These are phyloP conservation scores for Parnassius smintheus DNA, from an alignment of 2,888 invertebrate genomes.

Conservation along the genomic window DNA sequence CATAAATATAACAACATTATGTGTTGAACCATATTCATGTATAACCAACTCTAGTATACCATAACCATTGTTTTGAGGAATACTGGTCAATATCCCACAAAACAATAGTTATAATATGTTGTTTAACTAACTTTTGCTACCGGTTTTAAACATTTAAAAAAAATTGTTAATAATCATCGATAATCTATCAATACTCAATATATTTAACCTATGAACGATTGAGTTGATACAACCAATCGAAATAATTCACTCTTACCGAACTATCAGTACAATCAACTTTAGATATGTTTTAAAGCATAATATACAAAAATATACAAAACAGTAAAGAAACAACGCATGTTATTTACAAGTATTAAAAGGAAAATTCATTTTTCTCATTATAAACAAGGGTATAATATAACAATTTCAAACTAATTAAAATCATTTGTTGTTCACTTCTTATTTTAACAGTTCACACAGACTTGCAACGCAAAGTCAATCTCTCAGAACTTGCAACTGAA, in stretches of 20 bases:
- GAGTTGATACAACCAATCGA: constrained; percentile 16
- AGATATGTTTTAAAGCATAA: constrained; percentile 17
- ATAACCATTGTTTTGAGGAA: too few relatives aligned
- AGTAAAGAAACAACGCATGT: constrained; percentile 7
- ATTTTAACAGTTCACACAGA: constrained; percentile 24
- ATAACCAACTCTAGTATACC: too few relatives aligned
- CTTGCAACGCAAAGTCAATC: constrained; percentile 27
- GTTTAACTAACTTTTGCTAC: too few relatives aligned
- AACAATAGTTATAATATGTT: too few relatives aligned
- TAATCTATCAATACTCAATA: constrained; percentile 1
- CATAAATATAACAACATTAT: background rate
- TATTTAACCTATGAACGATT: constrained; percentile 2
- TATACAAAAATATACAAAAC: constrained; percentile 13
- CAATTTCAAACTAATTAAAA: constrained; percentile 14
- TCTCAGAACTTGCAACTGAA: constrained; percentile 41
- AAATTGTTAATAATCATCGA: background rate
- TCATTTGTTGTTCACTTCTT: constrained; percentile 6
- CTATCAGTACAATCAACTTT: constrained; percentile 2
- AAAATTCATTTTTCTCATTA: constrained; percentile 14
- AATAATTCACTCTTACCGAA: constrained; percentile 7
- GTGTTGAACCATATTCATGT: too few relatives aligned
- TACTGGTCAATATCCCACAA: too few relatives aligned
- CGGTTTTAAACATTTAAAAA: background rate
- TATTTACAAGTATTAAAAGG: constrained; percentile 11
- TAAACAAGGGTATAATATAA: constrained; percentile 18